Conservation (phyloP, 2,113 vertebrate genomes). For the Oxygymnocypris stewartii region DNA sequence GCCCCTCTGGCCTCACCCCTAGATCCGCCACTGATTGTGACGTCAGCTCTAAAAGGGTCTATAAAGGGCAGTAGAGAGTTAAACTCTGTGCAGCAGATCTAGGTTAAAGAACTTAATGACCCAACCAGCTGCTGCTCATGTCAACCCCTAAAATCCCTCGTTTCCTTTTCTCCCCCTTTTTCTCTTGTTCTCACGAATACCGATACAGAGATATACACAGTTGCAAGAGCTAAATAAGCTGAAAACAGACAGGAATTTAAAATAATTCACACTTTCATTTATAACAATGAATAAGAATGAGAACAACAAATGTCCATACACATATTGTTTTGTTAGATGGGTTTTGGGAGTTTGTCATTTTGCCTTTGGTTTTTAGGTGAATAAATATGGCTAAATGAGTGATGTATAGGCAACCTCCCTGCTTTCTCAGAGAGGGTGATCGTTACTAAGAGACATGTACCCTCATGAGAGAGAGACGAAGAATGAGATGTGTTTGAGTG, state of each 20-base stretch:
- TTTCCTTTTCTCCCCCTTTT: slow-evolving; percentile 26
- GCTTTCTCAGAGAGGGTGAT: slow-evolving; percentile 53
- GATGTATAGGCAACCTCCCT: slow-evolving; percentile 43
- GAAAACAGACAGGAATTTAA: slow-evolving; percentile 32
- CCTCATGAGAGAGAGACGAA: slow-evolving; percentile 21
- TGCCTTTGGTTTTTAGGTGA: slow-evolving; percentile 41
- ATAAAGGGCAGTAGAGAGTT: slow-evolving; percentile 42
- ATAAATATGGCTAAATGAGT: slow-evolving; percentile 41
- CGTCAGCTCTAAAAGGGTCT: too few species aligned
- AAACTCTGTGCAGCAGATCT: slow-evolving; percentile 55
- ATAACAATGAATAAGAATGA: background rate
- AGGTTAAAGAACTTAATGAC: slow-evolving; percentile 67
- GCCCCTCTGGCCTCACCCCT: too few species aligned
- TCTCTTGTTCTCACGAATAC: slow-evolving; percentile 15
- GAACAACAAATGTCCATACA: slow-evolving; percentile 8
- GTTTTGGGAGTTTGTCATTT: background rate
- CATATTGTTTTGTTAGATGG: background rate
- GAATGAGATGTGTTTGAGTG: slow-evolving; percentile 2
- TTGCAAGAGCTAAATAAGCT: slow-evolving; percentile 5
- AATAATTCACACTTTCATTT: slow-evolving; percentile 20
- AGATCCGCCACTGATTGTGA: too few species aligned
- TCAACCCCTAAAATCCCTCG: slow-evolving; percentile 51
- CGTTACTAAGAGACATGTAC: slow-evolving; percentile 53
- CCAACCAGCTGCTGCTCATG: slow-evolving; percentile 73
- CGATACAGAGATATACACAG: slow-evolving; percentile 15